phyloP scores from a whole-genome alignment of 2,888 invertebrate genomes.

The Laothoe populi region DNA sequence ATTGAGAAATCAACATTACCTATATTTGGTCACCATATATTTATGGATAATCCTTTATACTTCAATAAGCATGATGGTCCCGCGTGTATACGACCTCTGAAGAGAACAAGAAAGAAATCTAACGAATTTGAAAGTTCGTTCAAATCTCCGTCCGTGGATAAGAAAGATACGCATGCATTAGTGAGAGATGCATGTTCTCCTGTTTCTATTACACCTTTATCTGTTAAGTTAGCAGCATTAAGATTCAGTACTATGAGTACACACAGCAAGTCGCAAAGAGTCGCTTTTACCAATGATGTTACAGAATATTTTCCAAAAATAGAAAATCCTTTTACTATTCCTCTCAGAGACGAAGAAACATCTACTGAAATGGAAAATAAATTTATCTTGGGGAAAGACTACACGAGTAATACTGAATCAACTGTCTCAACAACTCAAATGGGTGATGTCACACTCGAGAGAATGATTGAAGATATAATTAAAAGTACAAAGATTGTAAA shows the following conservation, averaged over 20 bases:
- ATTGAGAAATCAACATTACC: conserved; percentile 75
- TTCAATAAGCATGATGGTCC: conserved; percentile 72
- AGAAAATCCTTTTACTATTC: conserved; percentile 70
- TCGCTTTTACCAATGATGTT: conserved; percentile 65
- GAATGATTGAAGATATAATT: conserved; percentile 86
- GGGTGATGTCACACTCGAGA: conserved; percentile 83
- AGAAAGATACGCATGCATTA: conserved; percentile 69
- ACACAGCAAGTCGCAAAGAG: conserved; percentile 66
- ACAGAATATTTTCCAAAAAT: conserved; percentile 82
- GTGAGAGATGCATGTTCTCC: conserved; percentile 78
- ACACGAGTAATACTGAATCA: conserved; percentile 68
- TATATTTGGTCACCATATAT: conserved; percentile 78
- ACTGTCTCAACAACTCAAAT: conserved; percentile 81
- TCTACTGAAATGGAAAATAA: conserved; percentile 82
- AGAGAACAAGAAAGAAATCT: conserved; percentile 77
- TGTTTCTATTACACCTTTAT: conserved; percentile 85
- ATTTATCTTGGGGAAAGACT: conserved; percentile 71
- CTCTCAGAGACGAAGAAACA: conserved; percentile 74
- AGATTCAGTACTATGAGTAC: conserved; percentile 83
- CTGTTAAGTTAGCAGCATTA: conserved; percentile 84
- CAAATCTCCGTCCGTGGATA: conserved; percentile 76
- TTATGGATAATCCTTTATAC: conserved; percentile 80
- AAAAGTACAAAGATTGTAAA: conserved; percentile 83
- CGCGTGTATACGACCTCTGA: conserved; percentile 68
- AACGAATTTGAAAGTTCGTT: conserved; percentile 78